These are phyloP conservation scores for Diabrotica balteata DNA, from an alignment of 2,888 invertebrate species.

Conservation along the genomic window DNA sequence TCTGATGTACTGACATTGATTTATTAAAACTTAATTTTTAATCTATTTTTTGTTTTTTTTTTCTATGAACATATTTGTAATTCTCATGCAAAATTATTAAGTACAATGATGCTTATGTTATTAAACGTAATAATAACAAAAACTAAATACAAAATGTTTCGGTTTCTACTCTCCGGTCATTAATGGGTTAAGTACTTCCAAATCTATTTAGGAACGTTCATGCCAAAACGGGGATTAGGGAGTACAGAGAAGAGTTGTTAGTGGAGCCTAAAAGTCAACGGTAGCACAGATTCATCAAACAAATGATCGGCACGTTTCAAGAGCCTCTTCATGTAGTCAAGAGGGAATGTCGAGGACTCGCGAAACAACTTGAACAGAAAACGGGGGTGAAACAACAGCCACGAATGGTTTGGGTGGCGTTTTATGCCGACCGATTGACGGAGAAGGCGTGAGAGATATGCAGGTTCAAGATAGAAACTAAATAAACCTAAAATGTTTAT, in stretches of 20 bases:
- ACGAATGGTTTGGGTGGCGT: constrained; percentile 34
- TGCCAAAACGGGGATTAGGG: not conserved
- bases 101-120: too few species aligned
- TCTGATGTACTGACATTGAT: too few species aligned
- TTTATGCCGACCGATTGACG: constrained; percentile 28
- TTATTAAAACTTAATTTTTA: too few species aligned
- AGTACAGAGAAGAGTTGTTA: constrained; percentile 10
- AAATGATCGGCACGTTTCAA: constrained; percentile 57
- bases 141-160: not conserved
- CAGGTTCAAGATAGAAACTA: too few species aligned
- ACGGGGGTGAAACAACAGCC: constrained; percentile 47
- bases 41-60: too few species aligned
- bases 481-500: too few species aligned
- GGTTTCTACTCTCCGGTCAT: not conserved
- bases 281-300: constrained; percentile 52
- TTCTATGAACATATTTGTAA: too few species aligned
- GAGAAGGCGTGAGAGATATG: constrained; percentile 20
- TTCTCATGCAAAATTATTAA: too few species aligned
- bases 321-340: constrained; percentile 55
- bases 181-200: too few species aligned
- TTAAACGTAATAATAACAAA: too few species aligned
- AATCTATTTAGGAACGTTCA: constrained; percentile 15
- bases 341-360: constrained; percentile 49
- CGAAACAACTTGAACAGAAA: constrained; percentile 48
- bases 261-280: constrained; percentile 46